Evolutionary conservation across 2,113 vertebrate genomes (phyloP).

Genomic region (Myocastor coypus): DNA sequence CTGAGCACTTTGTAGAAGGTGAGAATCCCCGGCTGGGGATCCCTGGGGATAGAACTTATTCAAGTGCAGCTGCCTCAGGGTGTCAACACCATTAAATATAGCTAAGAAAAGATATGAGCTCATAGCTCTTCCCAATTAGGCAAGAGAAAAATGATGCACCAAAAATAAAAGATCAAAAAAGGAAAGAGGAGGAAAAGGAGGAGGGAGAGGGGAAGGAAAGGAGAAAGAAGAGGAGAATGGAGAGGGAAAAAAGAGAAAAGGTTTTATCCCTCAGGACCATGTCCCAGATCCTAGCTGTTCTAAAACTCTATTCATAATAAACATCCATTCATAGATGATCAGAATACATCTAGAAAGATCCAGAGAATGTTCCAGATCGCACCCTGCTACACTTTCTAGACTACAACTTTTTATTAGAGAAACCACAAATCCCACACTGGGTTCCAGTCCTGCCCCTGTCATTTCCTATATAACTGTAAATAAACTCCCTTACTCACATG

Average conservation of each 20-base stretch:
- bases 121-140: slow-evolving; percentile 17
- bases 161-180: not conserved
- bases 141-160: not conserved
- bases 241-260: not conserved
- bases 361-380: not conserved
- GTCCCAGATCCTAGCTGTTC: not conserved
- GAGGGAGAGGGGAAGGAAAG: too few relatives aligned
- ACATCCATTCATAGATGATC: not conserved
- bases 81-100: not conserved
- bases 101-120: slow-evolving; percentile 15
- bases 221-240: not conserved
- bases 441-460: not conserved
- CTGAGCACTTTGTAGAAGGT: not conserved
- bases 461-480: not conserved
- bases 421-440: not conserved
- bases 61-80: not conserved
- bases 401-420: not conserved
- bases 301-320: not conserved
- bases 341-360: not conserved
- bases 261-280: not conserved
- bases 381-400: not conserved
- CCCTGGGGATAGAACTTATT: not conserved
- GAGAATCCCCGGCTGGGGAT: not conserved
- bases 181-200: not conserved
- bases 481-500: not conserved